A percentile compares a stretch with the other conserved stretches of the same genome.
These are phyloP conservation scores for Xanthia icteritia DNA, from an alignment of 2,888 invertebrate species.

Conservation along the genomic window DNA sequence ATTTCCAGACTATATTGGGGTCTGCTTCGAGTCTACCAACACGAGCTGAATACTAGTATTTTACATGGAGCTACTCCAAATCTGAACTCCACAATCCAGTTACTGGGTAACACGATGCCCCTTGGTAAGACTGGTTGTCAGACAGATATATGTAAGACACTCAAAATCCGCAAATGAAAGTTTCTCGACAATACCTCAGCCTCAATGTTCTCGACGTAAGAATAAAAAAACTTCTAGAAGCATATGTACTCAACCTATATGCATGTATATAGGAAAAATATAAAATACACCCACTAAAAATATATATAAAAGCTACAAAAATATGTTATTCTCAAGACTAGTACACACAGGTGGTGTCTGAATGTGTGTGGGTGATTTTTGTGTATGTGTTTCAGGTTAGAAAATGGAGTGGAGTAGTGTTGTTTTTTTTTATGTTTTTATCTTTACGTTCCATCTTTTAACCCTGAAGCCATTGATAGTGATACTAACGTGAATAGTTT, in stretches of 20 bases:
- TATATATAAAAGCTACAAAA: constrained; percentile 90
- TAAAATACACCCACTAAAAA: constrained; percentile 88
- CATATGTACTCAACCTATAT: constrained; percentile 35
- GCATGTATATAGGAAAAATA: constrained; percentile 85
- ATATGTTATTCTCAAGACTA: constrained; percentile 89
- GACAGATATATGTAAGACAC: not conserved
- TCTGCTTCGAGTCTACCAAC: not conserved
- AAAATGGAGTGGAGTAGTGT: constrained; percentile 71
- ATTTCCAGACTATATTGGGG: not conserved
- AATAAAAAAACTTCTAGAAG: constrained; percentile 54
- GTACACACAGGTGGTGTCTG: constrained; percentile 83
- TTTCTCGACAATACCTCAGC: constrained; percentile 26
- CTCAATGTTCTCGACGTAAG: constrained; percentile 57
- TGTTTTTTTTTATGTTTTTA: not conserved
- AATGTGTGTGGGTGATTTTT: constrained; percentile 69
- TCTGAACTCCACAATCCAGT: not conserved
- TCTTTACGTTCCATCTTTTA: too few species aligned
- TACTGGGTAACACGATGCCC: not conserved
- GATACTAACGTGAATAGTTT: not conserved
- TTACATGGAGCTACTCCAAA: not conserved
- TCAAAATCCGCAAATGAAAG: constrained; percentile 15
- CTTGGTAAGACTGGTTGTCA: not conserved
- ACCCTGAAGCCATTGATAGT: not conserved
- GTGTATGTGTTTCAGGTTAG: constrained; percentile 70
- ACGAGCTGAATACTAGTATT: not conserved